Evolutionary conservation across 2,888 invertebrate species (phyloP).

Genomic region (Acleris cristana): DNA sequence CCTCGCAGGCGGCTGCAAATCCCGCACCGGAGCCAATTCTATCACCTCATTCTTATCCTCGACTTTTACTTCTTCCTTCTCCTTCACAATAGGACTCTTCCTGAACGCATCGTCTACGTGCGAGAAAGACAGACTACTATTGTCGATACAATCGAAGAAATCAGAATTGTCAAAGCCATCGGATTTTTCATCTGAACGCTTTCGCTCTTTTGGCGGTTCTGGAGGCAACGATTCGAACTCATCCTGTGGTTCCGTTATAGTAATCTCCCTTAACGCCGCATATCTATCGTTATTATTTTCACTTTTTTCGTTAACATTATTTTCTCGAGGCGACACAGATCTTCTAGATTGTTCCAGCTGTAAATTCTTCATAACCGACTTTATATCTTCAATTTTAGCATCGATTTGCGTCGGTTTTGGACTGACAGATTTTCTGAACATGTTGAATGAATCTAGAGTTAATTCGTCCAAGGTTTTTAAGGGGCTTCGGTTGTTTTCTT

Average conservation of each 20-base stretch:
- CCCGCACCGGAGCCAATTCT: constrained; percentile 50
- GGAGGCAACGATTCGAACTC: constrained; percentile 79
- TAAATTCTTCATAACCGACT: constrained; percentile 75
- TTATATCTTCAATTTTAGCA: constrained; percentile 77
- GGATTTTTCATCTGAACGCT: constrained; percentile 80
- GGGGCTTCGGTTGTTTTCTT: constrained; percentile 67
- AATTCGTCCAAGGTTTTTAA: constrained; percentile 71
- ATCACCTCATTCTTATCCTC: constrained; percentile 57
- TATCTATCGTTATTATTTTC: constrained; percentile 86
- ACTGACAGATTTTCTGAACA: constrained; percentile 74
- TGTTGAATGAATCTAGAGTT: constrained; percentile 71
- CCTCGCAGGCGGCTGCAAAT: constrained; percentile 70
- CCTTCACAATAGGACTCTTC: constrained; percentile 73
- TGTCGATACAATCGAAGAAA: constrained; percentile 81
- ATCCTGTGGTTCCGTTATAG: constrained; percentile 85
- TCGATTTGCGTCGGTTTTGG: constrained; percentile 74
- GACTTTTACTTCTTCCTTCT: constrained; percentile 65
- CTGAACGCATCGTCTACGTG: constrained; percentile 80
- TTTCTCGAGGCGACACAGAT: constrained; percentile 77
- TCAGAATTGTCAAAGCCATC: constrained; percentile 81
- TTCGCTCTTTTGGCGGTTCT: constrained; percentile 75
- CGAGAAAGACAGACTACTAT: constrained; percentile 76
- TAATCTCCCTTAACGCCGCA: constrained; percentile 91
- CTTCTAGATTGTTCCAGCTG: constrained; percentile 68
- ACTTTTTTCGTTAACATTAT: constrained; percentile 69